Conservation (phyloP, 2,797 vertebrate genomes). For the Sebastes hopkinsi region DNA sequence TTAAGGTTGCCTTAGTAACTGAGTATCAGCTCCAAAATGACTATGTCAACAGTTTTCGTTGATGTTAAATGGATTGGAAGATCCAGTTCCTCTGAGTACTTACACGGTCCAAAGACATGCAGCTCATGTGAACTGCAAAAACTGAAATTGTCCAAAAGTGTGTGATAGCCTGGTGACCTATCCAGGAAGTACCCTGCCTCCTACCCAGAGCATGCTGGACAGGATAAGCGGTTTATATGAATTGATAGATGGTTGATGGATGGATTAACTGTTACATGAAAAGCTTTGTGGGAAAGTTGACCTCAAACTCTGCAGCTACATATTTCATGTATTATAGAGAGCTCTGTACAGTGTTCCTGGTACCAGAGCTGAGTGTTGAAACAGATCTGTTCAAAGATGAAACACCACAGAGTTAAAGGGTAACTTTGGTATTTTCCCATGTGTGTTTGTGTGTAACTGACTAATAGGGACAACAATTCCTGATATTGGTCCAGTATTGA, state of each 20-base stretch:
- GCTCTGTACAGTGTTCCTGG: not conserved
- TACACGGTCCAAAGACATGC: not conserved
- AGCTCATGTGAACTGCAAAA: not conserved
- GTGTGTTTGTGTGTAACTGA: too few relatives aligned
- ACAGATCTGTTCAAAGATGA: not conserved
- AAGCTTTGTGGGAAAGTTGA: not conserved
- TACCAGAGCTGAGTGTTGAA: not conserved
- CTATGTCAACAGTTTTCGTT: not conserved
- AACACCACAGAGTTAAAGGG: not conserved
- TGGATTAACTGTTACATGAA: conserved; percentile 10
- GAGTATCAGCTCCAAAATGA: not conserved
- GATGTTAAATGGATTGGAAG: not conserved
- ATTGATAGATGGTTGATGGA: not conserved
- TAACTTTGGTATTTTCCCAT: too few relatives aligned
- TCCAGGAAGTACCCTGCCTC: not conserved
- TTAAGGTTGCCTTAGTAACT: too few relatives aligned
- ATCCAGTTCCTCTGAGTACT: not conserved
- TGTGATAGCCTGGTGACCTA: not conserved
- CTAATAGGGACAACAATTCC: too few relatives aligned
- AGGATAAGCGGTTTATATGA: conserved; percentile 1
- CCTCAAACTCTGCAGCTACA: not conserved
- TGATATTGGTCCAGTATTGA: too few relatives aligned
- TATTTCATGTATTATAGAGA: not conserved
- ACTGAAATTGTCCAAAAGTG: not conserved
- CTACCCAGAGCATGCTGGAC: not conserved